Conservation (phyloP, 2,113 vertebrate genomes). For the Cardinalis cardinalis region DNA sequence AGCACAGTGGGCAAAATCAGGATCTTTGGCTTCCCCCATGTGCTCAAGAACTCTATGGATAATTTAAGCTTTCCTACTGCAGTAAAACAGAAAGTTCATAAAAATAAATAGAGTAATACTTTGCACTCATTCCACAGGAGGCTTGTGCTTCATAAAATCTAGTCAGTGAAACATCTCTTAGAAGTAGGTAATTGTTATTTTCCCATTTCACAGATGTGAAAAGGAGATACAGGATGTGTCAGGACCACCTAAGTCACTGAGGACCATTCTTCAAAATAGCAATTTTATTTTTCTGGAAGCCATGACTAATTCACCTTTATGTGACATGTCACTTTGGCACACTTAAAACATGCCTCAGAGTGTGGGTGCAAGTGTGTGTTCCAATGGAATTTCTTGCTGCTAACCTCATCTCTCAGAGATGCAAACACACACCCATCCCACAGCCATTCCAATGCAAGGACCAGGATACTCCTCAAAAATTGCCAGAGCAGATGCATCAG, state of each 20-base stretch:
- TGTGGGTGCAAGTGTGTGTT: not conserved
- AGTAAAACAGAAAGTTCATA: slow-evolving; percentile 52
- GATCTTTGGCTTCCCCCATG: slow-evolving; percentile 45
- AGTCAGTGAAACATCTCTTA: slow-evolving; percentile 7
- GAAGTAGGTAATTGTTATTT: not conserved
- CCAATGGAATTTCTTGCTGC: not conserved
- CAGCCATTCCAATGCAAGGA: not conserved
- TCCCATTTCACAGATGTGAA: not conserved
- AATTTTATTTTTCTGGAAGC: not conserved
- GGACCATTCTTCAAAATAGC: not conserved
- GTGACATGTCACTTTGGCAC: not conserved
- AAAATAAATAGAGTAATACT: slow-evolving; percentile 56
- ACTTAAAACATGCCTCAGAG: not conserved
- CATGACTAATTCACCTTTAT: not conserved
- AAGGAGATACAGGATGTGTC: not conserved
- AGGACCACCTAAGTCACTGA: not conserved
- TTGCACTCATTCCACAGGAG: slow-evolving; percentile 49
- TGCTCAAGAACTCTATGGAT: slow-evolving; percentile 55
- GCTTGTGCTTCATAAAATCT: slow-evolving; percentile 20
- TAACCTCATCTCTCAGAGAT: not conserved
- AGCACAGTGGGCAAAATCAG: slow-evolving; percentile 59
- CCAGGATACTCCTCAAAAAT: not conserved
- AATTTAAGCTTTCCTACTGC: slow-evolving; percentile 49
- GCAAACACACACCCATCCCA: not conserved
- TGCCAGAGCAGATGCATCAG: not conserved